A percentile compares a stretch with the other conserved stretches of the same genome.
Evolutionary conservation across 2,113 vertebrate species (phyloP).

Genomic region (Pteronura brasiliensis): DNA sequence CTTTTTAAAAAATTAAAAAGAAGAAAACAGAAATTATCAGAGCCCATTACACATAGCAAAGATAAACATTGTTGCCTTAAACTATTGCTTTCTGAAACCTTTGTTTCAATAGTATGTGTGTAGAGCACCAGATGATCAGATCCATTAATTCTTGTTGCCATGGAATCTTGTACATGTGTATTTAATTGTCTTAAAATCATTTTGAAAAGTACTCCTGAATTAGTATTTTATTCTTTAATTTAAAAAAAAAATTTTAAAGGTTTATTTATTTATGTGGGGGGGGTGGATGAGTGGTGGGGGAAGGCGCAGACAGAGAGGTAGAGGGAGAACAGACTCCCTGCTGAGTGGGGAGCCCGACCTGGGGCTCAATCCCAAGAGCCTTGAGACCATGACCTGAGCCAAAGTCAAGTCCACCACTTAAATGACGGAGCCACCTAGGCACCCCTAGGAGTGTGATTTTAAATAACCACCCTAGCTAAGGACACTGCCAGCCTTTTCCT

Average conservation of each 20-base stretch:
- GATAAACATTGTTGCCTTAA: background rate
- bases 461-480: background rate
- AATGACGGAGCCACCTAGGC: background rate
- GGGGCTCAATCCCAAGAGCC: background rate
- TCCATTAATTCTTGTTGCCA: background rate
- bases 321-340: background rate
- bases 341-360: too few relatives aligned
- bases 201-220: background rate
- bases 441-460: background rate
- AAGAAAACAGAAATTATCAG: background rate
- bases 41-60: background rate
- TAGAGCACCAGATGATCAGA: background rate
- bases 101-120: background rate
- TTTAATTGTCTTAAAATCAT: background rate
- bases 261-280: background rate
- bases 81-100: background rate
- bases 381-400: background rate
- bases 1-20: background rate
- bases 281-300: background rate
- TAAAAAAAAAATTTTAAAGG: background rate
- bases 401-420: background rate
- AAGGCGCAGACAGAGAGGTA: too few relatives aligned
- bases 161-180: background rate
- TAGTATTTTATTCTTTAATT: background rate
- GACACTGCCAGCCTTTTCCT: background rate